Evolutionary conservation across 2,113 vertebrate genomes (phyloP).

Genomic region (Ciconia stormi): DNA sequence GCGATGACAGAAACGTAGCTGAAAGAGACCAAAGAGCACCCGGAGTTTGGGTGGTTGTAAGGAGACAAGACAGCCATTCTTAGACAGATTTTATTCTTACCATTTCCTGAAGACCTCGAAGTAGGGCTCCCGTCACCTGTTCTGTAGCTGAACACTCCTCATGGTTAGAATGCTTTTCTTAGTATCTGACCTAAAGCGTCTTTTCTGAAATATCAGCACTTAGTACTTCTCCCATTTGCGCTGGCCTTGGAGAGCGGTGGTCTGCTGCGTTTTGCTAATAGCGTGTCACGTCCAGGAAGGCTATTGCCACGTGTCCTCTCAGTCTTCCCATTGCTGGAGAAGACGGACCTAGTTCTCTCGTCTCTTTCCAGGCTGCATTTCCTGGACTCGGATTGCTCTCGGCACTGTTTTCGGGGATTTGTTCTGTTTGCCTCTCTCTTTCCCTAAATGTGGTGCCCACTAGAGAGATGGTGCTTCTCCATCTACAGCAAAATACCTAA

Average conservation of each 20-base stretch:
- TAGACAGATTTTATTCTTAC: neutral
- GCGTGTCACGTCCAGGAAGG: neutral
- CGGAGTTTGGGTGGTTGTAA: neutral
- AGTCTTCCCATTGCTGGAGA: neutral
- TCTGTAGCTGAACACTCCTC: neutral
- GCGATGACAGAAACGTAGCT: neutral
- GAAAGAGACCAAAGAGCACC: neutral
- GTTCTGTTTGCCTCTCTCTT: neutral
- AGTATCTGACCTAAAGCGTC: neutral
- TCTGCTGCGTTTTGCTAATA: neutral
- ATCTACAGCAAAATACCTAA: neutral
- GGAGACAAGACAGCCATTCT: neutral
- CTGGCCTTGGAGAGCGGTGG: neutral
- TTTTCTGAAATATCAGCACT: neutral
- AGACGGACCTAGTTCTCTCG: neutral
- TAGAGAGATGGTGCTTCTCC: neutral
- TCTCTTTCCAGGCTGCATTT: neutral
- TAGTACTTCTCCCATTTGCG: neutral
- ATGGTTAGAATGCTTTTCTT: neutral
- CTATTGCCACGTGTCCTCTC: neutral
- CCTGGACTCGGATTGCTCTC: neutral
- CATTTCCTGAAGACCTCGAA: neutral
- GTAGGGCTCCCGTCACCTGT: neutral
- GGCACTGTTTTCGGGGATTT: neutral
- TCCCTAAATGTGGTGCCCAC: neutral